Base-by-base conservation (phyloP, 2,888 invertebrate species). In the Tinea trinotella region DNA sequence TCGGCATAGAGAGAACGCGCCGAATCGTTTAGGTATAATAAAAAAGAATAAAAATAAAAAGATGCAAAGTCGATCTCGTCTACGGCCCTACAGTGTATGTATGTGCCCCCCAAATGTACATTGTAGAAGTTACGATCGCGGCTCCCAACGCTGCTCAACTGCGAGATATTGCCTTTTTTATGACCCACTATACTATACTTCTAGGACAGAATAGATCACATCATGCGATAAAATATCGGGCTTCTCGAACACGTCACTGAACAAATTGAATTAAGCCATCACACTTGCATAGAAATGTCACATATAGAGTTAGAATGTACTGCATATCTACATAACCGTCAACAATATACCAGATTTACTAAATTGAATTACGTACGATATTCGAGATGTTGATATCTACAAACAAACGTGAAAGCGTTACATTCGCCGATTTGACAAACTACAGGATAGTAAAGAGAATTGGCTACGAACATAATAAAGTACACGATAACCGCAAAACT, bases 121-220 rank as follows among this genome's bases (percentile, higher is more conserved):
- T 81, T 84, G 84, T 84, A 74, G 71, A 71, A 82, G 83, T 85
- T 84, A 85, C 84, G 84, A 84, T 73, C 81, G 73, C 67, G 71
- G 75, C 77, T 70, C 76, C 67, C 72, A 70, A 67, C 76, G 74
- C 82, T 71, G 79, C 75, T 85, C 84, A 75, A 83, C 84, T 77
- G 85, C 83, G 82, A 85, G 80, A 85, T 83, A 85, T 85, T 84
- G 75, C 84, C 76, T 84, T 85, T 85, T 85, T 84, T 84, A 85
- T 81, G 74, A 69, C 83, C 76, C 82, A 81, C 83, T 83, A 78
- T 78, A 76, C 82, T 81, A 80, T 80, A 80, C 77, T 81, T 75
- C 76, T 76, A 74, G 80, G 76, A 82, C 79, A 83, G 79, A 83
- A 83, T 78, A 83, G 84, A 84, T 84, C 84, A 83, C 83, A 84